phyloP scores from a whole-genome alignment of 2,888 invertebrate species.

The Eubasilissa splendida region DNA sequence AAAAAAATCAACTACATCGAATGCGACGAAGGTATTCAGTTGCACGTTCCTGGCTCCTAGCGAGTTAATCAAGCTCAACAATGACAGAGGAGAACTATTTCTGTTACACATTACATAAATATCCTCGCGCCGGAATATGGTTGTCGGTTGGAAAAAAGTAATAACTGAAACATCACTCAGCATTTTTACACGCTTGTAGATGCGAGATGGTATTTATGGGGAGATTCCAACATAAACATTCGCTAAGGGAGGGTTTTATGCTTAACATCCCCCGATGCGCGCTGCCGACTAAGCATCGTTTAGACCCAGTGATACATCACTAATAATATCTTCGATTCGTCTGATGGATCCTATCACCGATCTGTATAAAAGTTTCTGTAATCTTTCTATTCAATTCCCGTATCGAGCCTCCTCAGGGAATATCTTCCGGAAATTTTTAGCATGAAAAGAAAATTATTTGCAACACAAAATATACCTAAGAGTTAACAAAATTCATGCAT shows the following conservation, averaged over 20 bases:
- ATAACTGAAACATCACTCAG: slow-evolving; percentile 49
- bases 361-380: too few species aligned
- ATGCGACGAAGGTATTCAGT: too few species aligned
- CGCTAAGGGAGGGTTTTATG: slow-evolving; percentile 28
- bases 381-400: too few species aligned
- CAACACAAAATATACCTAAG: too few species aligned
- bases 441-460: too few species aligned
- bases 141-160: slow-evolving; percentile 35
- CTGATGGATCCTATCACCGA: neutral
- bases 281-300: slow-evolving; percentile 30
- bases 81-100: slow-evolving; percentile 33
- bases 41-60: neutral
- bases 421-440: too few species aligned
- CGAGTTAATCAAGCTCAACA: slow-evolving; percentile 34
- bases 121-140: slow-evolving; percentile 22
- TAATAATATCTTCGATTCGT: slow-evolving; percentile 25
- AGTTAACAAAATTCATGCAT: too few species aligned
- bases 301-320: slow-evolving; percentile 18
- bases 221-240: slow-evolving; percentile 38
- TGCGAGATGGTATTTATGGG: slow-evolving; percentile 45
- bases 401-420: too few species aligned
- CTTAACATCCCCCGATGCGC: slow-evolving; percentile 33
- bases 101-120: slow-evolving; percentile 38
- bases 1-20: too few species aligned
- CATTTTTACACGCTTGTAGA: slow-evolving; percentile 51